These are phyloP conservation scores for Enteromius thamalakanensis DNA, from an alignment of 2,797 vertebrate genomes.

Conservation along the genomic window DNA sequence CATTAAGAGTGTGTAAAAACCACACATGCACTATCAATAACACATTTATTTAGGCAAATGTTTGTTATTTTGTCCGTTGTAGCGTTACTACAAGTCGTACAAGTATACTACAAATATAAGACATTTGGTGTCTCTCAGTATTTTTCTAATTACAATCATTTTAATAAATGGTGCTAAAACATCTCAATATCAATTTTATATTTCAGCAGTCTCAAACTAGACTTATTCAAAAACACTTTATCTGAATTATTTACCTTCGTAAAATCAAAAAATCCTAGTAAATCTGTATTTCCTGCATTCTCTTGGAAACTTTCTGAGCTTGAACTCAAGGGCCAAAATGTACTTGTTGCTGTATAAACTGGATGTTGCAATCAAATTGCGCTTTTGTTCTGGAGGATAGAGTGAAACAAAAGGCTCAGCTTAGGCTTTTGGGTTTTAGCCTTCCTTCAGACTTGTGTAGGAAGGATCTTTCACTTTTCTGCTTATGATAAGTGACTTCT, in stretches of 20 bases:
- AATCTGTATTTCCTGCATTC: not conserved
- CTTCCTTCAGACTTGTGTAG: slow-evolving; percentile 61
- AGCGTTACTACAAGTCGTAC: not conserved
- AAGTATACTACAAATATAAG: too few relatives aligned
- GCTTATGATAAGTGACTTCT: slow-evolving; percentile 72
- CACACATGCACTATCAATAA: not conserved
- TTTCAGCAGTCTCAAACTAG: not conserved
- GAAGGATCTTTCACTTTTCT: slow-evolving; percentile 70
- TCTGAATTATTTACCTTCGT: not conserved
- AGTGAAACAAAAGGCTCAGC: slow-evolving; percentile 61
- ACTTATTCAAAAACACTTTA: not conserved
- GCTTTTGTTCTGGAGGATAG: slow-evolving; percentile 68
- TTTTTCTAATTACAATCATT: too few relatives aligned
- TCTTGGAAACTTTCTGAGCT: not conserved
- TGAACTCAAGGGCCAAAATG: slow-evolving; percentile 1
- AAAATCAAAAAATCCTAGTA: not conserved
- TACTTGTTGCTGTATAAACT: slow-evolving; percentile 30
- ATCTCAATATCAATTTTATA: too few relatives aligned
- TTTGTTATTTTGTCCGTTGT: not conserved
- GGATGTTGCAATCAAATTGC: slow-evolving; percentile 57
- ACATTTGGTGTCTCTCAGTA: too few relatives aligned
- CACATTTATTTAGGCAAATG: not conserved
- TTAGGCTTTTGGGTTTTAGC: slow-evolving; percentile 64
- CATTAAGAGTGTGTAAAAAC: not conserved
- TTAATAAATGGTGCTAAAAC: too few relatives aligned